Percentiles rank a stretch among this genome's conserved stretches.
Evolutionary conservation across 2,113 vertebrate genomes (phyloP).

Genomic region (Heterochromis multidens): DNA sequence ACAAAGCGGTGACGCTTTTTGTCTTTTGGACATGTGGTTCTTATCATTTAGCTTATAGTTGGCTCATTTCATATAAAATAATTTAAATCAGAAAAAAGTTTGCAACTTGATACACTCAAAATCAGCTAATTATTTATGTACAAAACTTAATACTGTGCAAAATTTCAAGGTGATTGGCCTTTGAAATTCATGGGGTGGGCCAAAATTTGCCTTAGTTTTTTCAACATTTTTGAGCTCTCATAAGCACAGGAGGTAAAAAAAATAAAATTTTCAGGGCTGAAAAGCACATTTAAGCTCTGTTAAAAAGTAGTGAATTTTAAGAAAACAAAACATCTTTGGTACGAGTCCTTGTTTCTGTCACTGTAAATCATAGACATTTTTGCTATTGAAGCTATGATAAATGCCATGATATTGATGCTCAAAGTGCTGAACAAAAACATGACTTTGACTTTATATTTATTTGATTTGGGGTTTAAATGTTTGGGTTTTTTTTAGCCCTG

Average conservation of each 20-base stretch:
- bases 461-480: neutral
- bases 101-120: fast-evolving
- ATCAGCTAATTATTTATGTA: neutral
- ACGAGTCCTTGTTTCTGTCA: neutral
- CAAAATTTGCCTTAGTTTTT: neutral
- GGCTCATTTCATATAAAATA: neutral
- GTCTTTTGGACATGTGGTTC: neutral
- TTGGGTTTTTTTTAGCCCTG: neutral
- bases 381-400: fast-evolving
- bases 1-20: neutral
- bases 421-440: neutral
- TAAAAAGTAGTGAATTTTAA: neutral
- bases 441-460: neutral
- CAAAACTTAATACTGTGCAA: neutral
- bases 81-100: neutral
- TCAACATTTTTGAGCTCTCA: fast-evolving
- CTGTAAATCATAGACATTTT: neutral
- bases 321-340: neutral
- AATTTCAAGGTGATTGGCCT: neutral
- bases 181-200: neutral
- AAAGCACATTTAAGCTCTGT: neutral
- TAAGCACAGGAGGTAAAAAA: neutral
- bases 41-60: neutral
- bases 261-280: neutral
- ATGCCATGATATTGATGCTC: fast-evolving